A percentile compares a stretch with the other conserved stretches of the same genome.
phyloP scores from a whole-genome alignment of 2,113 vertebrate species.

The Melanocharis versteri region DNA sequence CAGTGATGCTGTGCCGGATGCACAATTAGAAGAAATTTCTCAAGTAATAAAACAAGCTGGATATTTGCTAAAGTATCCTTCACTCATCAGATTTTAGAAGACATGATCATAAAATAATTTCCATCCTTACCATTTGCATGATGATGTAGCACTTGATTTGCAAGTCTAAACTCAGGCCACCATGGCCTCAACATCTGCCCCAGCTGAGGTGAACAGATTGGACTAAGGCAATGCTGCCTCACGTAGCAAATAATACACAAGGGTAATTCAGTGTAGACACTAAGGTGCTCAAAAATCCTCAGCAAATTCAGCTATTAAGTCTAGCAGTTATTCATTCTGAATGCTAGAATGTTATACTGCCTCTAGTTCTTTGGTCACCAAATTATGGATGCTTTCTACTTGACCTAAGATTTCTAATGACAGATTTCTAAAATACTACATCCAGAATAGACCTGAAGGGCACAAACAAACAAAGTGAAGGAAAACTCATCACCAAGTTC shows the following conservation, averaged over 20 bases:
- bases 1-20: not conserved
- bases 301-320: not conserved
- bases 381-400: not conserved
- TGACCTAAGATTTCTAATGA: not conserved
- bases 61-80: not conserved
- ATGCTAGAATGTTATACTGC: not conserved
- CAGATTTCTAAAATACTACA: not conserved
- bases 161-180: not conserved
- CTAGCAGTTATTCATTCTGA: not conserved
- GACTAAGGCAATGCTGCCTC: not conserved
- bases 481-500: not conserved
- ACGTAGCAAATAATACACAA: fast-evolving
- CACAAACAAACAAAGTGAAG: not conserved
- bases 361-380: not conserved
- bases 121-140: not conserved
- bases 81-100: not conserved
- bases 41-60: not conserved
- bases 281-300: not conserved
- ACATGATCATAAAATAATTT: not conserved
- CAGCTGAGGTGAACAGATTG: not conserved
- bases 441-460: not conserved
- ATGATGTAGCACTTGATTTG: not conserved
- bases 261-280: not conserved
- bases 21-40: not conserved
- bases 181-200: not conserved